phyloP scores from a whole-genome alignment of 2,888 invertebrate genomes.

The Cordilura impudica region DNA sequence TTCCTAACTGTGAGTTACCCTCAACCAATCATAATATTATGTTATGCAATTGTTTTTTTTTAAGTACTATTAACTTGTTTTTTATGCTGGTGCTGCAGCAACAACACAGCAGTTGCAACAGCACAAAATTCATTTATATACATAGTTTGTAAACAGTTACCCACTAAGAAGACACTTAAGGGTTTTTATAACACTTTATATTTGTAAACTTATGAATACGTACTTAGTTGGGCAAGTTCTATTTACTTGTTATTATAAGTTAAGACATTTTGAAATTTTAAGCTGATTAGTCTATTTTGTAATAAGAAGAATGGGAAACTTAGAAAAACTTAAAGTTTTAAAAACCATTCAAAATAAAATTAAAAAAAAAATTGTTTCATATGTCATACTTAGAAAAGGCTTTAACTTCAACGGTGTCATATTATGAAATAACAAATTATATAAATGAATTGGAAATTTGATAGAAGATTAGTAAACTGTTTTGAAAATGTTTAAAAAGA shows the following conservation, averaged over 20 bases:
- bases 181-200: slow-evolving; percentile 28
- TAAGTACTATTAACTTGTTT: slow-evolving; percentile 4
- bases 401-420: slow-evolving; percentile 20
- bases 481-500: background rate
- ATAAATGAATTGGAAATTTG: slow-evolving; percentile 1
- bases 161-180: slow-evolving; percentile 40
- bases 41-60: slow-evolving; percentile 27
- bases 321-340: slow-evolving; percentile 1
- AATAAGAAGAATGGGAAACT: background rate
- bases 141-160: slow-evolving; percentile 5
- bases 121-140: background rate
- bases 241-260: slow-evolving; percentile 9
- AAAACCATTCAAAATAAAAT: background rate
- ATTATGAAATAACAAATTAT: slow-evolving; percentile 3
- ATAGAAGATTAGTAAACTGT: background rate
- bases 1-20: background rate
- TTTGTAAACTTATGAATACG: slow-evolving; percentile 12
- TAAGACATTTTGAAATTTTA: slow-evolving; percentile 43
- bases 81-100: background rate
- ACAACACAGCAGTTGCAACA: background rate
- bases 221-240: slow-evolving; percentile 29
- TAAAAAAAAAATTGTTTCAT: background rate
- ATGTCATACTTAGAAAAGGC: background rate
- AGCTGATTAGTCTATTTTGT: slow-evolving; percentile 32
- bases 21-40: slow-evolving; percentile 30